phyloP scores from a whole-genome alignment of 2,888 invertebrate genomes.

The Dinocampus coccinellae region DNA sequence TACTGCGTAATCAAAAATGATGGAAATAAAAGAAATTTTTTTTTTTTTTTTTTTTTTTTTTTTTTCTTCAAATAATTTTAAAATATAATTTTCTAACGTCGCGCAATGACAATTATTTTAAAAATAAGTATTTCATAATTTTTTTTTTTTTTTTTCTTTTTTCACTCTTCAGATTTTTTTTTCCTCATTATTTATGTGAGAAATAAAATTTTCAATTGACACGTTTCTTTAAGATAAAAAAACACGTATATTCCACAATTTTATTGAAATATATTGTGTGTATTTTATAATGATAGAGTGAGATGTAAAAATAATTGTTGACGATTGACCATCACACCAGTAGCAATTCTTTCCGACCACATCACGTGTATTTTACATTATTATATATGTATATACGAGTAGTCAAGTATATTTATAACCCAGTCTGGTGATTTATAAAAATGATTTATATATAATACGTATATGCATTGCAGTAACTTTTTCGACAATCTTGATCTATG shows the following conservation, averaged over 20 bases:
- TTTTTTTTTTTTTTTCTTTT: not conserved
- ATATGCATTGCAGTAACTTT: not conserved
- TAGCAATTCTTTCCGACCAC: not conserved
- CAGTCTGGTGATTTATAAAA: conserved; percentile 22
- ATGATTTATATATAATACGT: conserved; percentile 22
- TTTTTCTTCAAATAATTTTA: too few species aligned
- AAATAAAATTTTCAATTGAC: not conserved
- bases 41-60: too few species aligned
- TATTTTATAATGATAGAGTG: not conserved
- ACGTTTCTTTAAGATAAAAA: not conserved
- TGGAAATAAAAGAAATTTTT: not conserved
- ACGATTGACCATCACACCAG: not conserved
- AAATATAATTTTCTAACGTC: conserved; percentile 17
- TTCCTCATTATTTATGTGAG: not conserved
- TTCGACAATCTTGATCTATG: conserved; percentile 20
- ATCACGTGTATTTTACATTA: not conserved
- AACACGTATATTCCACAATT: too few species aligned
- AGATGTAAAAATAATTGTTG: not conserved
- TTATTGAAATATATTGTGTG: too few species aligned
- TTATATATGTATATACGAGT: not conserved
- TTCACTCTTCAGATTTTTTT: too few species aligned
- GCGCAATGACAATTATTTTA: conserved; percentile 7
- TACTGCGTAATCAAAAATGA: conserved; percentile 1
- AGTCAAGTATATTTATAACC: conserved; percentile 10
- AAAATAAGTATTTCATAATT: not conserved